Conservation (phyloP, 2,113 vertebrate genomes). For the Microcebus tavaratra region DNA sequence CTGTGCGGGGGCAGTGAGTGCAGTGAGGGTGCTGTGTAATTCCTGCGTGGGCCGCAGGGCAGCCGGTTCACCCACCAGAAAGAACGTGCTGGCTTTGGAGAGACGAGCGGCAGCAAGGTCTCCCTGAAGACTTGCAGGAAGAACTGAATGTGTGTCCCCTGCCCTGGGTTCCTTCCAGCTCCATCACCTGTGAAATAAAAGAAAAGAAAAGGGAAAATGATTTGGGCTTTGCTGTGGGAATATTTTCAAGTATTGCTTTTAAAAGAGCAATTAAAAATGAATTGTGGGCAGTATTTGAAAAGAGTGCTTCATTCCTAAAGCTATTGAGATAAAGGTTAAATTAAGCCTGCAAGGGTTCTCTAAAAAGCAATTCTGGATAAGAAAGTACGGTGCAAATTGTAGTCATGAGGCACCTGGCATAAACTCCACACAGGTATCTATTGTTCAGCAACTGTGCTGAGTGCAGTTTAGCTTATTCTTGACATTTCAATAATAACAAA, state of each 20-base stretch:
- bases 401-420: neutral
- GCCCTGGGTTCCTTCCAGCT: neutral
- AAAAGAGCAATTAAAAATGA: conserved; percentile 57
- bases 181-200: neutral
- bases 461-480: neutral
- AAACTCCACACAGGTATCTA: neutral
- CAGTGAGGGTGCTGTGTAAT: neutral
- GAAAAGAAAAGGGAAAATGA: neutral
- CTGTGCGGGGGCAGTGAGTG: neutral
- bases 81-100: neutral
- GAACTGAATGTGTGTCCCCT: neutral
- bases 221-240: conserved; percentile 20
- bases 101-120: neutral
- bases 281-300: conserved; percentile 51
- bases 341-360: conserved; percentile 40
- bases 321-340: conserved; percentile 60
- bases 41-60: neutral
- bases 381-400: neutral
- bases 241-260: conserved; percentile 58
- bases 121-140: neutral
- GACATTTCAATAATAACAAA: neutral
- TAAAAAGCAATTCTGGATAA: conserved; percentile 32
- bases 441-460: neutral
- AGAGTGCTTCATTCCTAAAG: conserved; percentile 41
- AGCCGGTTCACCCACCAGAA: neutral